Conservation (phyloP, 1,140 invertebrate genomes). For the Halesus radiatus region DNA sequence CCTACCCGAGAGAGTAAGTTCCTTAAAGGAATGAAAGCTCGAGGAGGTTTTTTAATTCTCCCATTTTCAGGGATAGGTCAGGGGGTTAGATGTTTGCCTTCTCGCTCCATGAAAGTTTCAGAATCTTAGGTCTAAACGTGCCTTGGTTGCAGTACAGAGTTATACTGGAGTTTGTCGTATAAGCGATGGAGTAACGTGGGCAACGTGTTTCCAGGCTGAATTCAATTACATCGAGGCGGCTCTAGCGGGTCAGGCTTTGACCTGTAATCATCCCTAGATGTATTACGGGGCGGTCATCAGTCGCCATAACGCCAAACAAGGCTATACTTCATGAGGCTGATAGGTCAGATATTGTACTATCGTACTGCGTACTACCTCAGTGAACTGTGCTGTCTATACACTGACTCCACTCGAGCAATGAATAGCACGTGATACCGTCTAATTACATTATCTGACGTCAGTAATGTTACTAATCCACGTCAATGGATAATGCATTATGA, state of each 20-base stretch:
- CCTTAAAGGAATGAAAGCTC: not conserved
- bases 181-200: slow-evolving; percentile 51
- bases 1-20: not conserved
- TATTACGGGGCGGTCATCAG: slow-evolving; percentile 12
- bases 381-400: too few species aligned
- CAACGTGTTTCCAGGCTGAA: slow-evolving; percentile 45
- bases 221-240: slow-evolving; percentile 51
- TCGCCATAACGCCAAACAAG: slow-evolving; percentile 7
- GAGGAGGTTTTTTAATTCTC: slow-evolving; percentile 24
- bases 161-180: slow-evolving; percentile 48
- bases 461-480: too few species aligned
- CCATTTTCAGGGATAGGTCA: not conserved
- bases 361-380: too few species aligned
- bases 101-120: slow-evolving; percentile 15
- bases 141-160: slow-evolving; percentile 38
- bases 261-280: slow-evolving; percentile 50
- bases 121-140: slow-evolving; percentile 39
- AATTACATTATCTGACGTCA: too few species aligned
- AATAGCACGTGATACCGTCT: too few species aligned
- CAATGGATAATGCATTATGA: too few species aligned
- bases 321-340: not conserved
- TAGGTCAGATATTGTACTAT: too few species aligned
- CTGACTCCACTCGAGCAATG: too few species aligned
- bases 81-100: slow-evolving; percentile 19
- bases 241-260: slow-evolving; percentile 49